phyloP scores from a whole-genome alignment of 2,113 vertebrate species.

The Dinomys branickii region DNA sequence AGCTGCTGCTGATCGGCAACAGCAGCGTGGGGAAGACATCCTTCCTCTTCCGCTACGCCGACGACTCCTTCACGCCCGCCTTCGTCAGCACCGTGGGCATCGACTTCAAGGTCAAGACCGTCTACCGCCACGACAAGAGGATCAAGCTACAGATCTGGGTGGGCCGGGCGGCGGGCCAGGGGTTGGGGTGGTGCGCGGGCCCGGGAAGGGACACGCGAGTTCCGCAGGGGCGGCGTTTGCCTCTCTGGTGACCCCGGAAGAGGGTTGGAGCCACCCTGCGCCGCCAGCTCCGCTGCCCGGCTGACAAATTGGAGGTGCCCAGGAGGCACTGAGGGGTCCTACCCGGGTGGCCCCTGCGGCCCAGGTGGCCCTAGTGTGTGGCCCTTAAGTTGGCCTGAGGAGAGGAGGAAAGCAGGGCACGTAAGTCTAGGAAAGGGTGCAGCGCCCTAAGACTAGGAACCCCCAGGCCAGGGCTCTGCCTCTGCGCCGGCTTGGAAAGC shows the following conservation, averaged over 20 bases:
- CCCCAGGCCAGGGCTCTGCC: too few species aligned
- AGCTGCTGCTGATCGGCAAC: constrained; percentile 94
- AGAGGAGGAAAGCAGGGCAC: not conserved
- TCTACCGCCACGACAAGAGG: constrained; percentile 94
- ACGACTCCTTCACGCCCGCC: constrained; percentile 94
- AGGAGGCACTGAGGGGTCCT: too few species aligned
- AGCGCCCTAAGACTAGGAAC: not conserved
- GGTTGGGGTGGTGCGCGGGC: not conserved
- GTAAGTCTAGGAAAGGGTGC: not conserved
- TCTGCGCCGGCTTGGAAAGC: not conserved
- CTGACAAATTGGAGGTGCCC: too few species aligned
- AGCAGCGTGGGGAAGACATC: constrained; percentile 96
- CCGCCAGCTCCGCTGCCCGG: not conserved
- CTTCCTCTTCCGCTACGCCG: constrained; percentile 95
- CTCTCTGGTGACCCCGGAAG: not conserved
- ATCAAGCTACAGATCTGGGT: constrained; percentile 98
- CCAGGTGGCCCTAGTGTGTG: not conserved
- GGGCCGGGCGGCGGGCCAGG: not conserved
- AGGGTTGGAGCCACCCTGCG: not conserved
- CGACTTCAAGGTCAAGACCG: constrained; percentile 96
- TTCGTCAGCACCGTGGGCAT: constrained; percentile 96
- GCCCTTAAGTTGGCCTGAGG: not conserved
- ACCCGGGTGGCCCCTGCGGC: too few species aligned
- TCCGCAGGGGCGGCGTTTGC: not conserved
- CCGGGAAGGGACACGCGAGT: not conserved